Conservation (phyloP, 1,140 invertebrate genomes). For the Bilobella aurantiaca region DNA sequence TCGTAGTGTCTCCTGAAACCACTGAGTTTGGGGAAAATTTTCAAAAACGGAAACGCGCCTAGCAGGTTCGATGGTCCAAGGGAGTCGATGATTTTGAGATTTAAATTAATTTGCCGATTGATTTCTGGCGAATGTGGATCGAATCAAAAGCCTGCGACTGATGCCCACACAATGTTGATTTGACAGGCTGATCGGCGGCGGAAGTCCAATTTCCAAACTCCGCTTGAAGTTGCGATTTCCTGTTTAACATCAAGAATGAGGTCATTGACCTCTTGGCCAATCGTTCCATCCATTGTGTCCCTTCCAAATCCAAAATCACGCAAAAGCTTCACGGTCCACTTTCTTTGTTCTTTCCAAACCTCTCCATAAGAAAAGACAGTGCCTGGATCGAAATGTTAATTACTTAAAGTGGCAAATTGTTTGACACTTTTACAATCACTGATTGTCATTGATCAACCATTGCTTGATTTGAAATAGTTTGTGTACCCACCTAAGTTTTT, state of each 20-base stretch:
- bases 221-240: not conserved
- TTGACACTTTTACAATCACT: too few species aligned
- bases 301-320: not conserved
- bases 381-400: too few species aligned
- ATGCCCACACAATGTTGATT: not conserved
- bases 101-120: not conserved
- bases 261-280: not conserved
- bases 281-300: not conserved
- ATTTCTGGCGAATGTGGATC: not conserved
- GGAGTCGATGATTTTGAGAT: not conserved
- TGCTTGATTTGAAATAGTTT: too few species aligned
- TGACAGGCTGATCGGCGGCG: not conserved
- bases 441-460: too few species aligned
- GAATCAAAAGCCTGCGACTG: not conserved
- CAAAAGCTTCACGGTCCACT: not conserved
- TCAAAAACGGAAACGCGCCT: not conserved
- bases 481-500: too few species aligned
- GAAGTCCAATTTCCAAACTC: not conserved
- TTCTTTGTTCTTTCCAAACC: not conserved
- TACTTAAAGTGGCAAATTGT: too few species aligned
- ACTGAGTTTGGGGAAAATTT: not conserved
- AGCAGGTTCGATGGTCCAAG: not conserved
- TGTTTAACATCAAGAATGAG: not conserved
- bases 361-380: too few species aligned
- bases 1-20: not conserved